phyloP scores from a whole-genome alignment of 2,113 vertebrate species.

The human region GRCh38 chr2:16769501-16770000 shows the following conservation, averaged over 20 bases:
- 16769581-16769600: not conserved
- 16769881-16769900: not conserved
- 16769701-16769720: not conserved
- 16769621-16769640: not conserved
- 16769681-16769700: not conserved
- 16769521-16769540: not conserved
- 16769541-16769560: not conserved
- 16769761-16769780: not conserved
- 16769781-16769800: not conserved
- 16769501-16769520: not conserved
- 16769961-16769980: not conserved
- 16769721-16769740: not conserved
- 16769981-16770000: not conserved
- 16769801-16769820: not conserved
- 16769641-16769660: not conserved
- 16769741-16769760: not conserved
- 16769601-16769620: not conserved
- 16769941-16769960: not conserved
- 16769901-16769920: not conserved
- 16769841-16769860: not conserved
- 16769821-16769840: not conserved
- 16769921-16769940: not conserved
- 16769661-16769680: not conserved
- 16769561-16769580: too few species aligned
- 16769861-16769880: not conserved